Evolutionary conservation across 2,113 vertebrate genomes (phyloP), one percentile per base, ranked within the genome.

Genomic region (Daboia siamensis): DNA sequence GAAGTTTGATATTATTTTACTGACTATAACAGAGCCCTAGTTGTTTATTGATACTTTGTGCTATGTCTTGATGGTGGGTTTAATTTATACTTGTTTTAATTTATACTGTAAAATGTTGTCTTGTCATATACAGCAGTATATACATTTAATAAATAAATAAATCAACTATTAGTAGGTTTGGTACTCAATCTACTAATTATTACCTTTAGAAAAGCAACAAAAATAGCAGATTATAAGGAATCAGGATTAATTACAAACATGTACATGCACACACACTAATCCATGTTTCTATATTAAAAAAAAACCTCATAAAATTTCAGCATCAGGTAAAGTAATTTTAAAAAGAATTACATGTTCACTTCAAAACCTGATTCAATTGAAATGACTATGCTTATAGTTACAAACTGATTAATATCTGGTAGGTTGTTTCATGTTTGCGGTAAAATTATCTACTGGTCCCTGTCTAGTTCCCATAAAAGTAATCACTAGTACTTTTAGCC

Each of bases 351-450:
- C 56, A 26, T 92, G 93, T 93, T 91, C 93, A 93, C 91, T 90
- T 95, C 86, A 90, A 0, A 0, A 44, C 86, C 90, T 91, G 85
- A 39, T 33, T 91, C 87, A 39, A 24, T 89, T 93, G 87, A 64
- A 93, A 48, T 64, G 51, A 94, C 69, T 4, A 6, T 91, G 21
- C 69, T 5, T 84, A 56, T 57, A 93, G 91, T 85, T 90, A 33
- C 92, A 94, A 95, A 94, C 56, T 88, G 55, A 59, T 95, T 48
- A 90, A 17, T 46, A 86, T 89, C 87, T 93, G 74, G 20, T 39
- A 93, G 5, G 51, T 57, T 93, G 6, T 86, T 91, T 90, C 51
- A 29, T 94, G 33, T 39, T 91, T 87, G 59, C 90, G 20, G 52
- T 64, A 88, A 95, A 95, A 26, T 0, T 0, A 95, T 93, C 39